phyloP scores from a whole-genome alignment of 2,888 invertebrate genomes.

The Blera fallax region DNA sequence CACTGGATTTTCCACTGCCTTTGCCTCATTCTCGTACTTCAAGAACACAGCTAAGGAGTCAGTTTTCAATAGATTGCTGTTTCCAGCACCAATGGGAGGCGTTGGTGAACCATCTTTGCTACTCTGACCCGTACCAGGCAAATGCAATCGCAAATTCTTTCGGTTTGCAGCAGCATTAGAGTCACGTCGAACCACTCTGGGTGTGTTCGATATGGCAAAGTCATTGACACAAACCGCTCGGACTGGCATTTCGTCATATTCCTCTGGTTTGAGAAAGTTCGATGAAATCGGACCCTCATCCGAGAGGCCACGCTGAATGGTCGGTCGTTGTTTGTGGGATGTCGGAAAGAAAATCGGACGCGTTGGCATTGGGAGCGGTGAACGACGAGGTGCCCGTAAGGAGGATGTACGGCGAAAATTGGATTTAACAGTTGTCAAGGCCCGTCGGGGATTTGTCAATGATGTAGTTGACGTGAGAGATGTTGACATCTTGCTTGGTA shows the following conservation, averaged over 20 bases:
- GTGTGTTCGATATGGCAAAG: constrained; percentile 78
- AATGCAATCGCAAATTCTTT: constrained; percentile 76
- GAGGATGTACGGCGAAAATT: constrained; percentile 81
- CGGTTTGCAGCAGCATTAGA: constrained; percentile 78
- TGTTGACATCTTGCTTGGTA: constrained; percentile 76
- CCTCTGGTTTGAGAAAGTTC: constrained; percentile 81
- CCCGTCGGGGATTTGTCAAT: constrained; percentile 74
- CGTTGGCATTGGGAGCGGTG: constrained; percentile 76
- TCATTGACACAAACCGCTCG: constrained; percentile 81
- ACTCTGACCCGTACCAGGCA: constrained; percentile 24
- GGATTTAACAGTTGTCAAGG: constrained; percentile 73
- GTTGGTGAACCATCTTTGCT: constrained; percentile 56
- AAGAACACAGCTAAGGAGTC: constrained; percentile 81
- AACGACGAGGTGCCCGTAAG: constrained; percentile 79
- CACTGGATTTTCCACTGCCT: constrained; percentile 45
- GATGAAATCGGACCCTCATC: constrained; percentile 81
- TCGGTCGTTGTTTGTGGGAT: constrained; percentile 79
- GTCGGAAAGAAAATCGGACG: constrained; percentile 76
- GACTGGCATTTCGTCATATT: constrained; percentile 82
- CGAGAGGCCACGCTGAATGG: constrained; percentile 81
- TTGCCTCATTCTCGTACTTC: constrained; percentile 80
- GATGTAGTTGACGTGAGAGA: constrained; percentile 75
- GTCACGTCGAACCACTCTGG: constrained; percentile 79
- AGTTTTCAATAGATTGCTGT: constrained; percentile 78
- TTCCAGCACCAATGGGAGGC: constrained; percentile 12